Base-by-base conservation (phyloP, 2,888 invertebrate genomes). In the Brassicogethes aeneus region DNA sequence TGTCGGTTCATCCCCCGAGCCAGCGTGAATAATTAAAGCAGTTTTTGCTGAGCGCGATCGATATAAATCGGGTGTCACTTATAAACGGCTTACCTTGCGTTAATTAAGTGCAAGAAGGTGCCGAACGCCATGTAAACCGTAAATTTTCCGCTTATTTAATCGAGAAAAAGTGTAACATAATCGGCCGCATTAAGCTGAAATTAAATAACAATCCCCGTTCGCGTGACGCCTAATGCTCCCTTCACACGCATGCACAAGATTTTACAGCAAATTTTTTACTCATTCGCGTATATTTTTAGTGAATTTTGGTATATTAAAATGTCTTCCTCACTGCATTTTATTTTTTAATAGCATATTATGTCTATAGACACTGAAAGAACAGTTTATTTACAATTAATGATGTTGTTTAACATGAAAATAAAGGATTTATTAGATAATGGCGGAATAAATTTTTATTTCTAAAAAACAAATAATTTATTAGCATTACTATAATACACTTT, bases 111-210 rank as follows among this genome's bases (percentile, higher is more conserved):
- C 23, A 10, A 5, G 23, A 49, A 51, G 44, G 51, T 48, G 52
- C 48, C 51, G 51, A 52, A 50, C 47, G 41, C 35, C 43, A 41
- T 53, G 53, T 54, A 46, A 44, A 51, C 43, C 37, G 50, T 52
- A 52, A 52, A 55, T 53, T 51, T 51, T 39, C 41, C 46, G 41
- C 30, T 37, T 38, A 36, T 42, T 46, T 48, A 42, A 41, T 44
- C 49, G 45, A 51, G 51, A 57, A 59, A 56, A 55, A 59, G 48
- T 54, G 59, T 58, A 58, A 60, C 56, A 57, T 57, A 60, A 60
- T 60, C 59, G 54, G 57, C 51, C 44, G 54, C 55, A 53, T 59
- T 55, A 59, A 53, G 50, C 52, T 54, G 55, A 57, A 58, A 61
- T 59, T 57, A 56, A 58, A 55, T 48, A 51, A 52, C 55, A 51